Base-by-base conservation (phyloP, 2,888 invertebrate genomes). In the Apoda limacodes region DNA sequence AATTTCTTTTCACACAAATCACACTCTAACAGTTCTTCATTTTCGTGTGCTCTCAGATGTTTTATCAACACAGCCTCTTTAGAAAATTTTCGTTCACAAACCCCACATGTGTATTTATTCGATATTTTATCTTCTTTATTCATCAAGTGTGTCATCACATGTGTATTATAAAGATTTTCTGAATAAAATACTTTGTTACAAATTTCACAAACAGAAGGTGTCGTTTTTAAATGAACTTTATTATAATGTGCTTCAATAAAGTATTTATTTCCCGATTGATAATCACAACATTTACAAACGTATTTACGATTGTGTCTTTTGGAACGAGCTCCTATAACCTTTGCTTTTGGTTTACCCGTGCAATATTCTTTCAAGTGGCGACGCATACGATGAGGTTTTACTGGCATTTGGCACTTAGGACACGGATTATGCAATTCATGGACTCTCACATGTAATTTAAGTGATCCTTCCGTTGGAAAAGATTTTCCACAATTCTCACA, bases 401-500 rank as follows among this genome's bases (percentile, higher is more conserved):
- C 45, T 10, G 42, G 39, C 43, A 41, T 48, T 2, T 34, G 40
- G 35, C 60, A 60, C 12, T 47, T 30, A 0, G 42, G 32, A 22
- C 67, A 67, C 0, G 53, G 50, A 6, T 44, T 40, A 0, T 47
- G 43, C 0, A 50, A 41, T 13, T 35, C 22, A 28, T 66, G 67
- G 0, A 39, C 25, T 33, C 34, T 50, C 13, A 35, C 50, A 28
- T 64, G 64, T 2, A 46, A 35, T 10, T 41, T 45, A 3, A 64
- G 36, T 20, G 46, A 28, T 0, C 50, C 45, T 28, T 54, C 43
- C 0, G 43, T 13, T 3, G 45, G 43, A 33, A 52, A 60, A 0
- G 38, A 23, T 25, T 56, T 55, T 0, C 57, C 59, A 21, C 66
- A 67, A 0, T 47, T 37, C 32, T 60, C 56, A 37, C 65, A 67